Percentiles rank a stretch among this genome's conserved stretches.
Conservation (phyloP, 2,113 vertebrate genomes). For the Numida meleagris region DNA sequence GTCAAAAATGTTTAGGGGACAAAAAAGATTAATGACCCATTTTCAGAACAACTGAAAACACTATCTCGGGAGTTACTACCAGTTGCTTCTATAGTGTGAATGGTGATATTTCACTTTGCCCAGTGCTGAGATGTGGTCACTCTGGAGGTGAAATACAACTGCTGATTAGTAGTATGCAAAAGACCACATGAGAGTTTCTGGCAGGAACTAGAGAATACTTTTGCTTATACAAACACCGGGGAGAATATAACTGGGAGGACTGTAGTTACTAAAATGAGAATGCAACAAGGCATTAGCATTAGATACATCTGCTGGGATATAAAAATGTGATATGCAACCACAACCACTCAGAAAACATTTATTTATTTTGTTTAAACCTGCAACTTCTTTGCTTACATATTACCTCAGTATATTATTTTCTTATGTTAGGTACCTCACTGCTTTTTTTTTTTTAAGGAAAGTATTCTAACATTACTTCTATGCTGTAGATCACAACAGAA, state of each 20-base stretch:
- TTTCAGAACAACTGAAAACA: not conserved
- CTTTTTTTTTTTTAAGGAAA: not conserved
- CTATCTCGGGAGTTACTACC: not conserved
- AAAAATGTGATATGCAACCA: not conserved
- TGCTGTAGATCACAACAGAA: not conserved
- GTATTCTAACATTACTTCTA: not conserved
- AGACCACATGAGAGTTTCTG: not conserved
- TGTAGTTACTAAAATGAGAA: constrained; percentile 40
- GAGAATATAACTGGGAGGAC: constrained; percentile 43
- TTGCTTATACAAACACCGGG: not conserved
- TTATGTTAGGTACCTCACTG: not conserved
- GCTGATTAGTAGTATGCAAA: constrained; percentile 24
- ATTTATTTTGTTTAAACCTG: constrained; percentile 11
- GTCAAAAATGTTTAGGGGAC: not conserved
- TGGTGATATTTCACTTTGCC: not conserved
- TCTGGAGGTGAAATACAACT: constrained; percentile 8
- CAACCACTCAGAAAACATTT: not conserved
- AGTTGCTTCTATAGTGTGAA: not conserved
- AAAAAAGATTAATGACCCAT: not conserved
- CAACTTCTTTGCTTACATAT: not conserved
- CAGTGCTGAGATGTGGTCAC: not conserved
- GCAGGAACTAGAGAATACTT: constrained; percentile 20
- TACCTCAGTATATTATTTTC: not conserved
- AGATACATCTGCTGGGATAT: not conserved
- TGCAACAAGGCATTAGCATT: constrained; percentile 1